Conservation (phyloP, 2,888 invertebrate species). For the Deroplatys truncata region DNA sequence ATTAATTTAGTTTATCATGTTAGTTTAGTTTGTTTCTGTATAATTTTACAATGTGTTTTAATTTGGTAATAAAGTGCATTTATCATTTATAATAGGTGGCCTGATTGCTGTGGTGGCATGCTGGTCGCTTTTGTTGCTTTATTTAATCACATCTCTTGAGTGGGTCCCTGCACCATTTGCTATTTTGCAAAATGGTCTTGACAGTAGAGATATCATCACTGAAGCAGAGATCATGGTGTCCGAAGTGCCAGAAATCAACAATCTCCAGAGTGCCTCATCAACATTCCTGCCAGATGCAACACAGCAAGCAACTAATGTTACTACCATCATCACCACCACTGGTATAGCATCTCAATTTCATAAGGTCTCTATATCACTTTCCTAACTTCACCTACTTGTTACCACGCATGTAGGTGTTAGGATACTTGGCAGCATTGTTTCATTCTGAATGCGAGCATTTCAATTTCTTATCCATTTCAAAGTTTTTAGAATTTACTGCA, state of each 20-base stretch:
- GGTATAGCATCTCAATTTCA: background rate
- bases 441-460: background rate
- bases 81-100: background rate
- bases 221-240: background rate
- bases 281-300: background rate
- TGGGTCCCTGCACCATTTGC: constrained; percentile 13
- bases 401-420: background rate
- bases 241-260: background rate
- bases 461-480: background rate
- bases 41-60: too few relatives aligned
- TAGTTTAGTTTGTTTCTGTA: too few relatives aligned
- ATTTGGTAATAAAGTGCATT: too few relatives aligned
- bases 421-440: too few relatives aligned
- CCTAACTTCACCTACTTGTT: background rate
- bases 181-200: background rate
- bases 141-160: constrained; percentile 13
- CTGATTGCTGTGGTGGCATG: constrained; percentile 7
- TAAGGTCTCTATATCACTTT: background rate
- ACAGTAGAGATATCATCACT: background rate
- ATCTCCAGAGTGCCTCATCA: background rate
- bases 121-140: constrained; percentile 19
- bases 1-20: too few relatives aligned
- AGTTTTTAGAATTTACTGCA: background rate
- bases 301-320: background rate
- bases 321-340: background rate